Conservation (phyloP, 2,888 invertebrate genomes). For the Serrognathus titanus region DNA sequence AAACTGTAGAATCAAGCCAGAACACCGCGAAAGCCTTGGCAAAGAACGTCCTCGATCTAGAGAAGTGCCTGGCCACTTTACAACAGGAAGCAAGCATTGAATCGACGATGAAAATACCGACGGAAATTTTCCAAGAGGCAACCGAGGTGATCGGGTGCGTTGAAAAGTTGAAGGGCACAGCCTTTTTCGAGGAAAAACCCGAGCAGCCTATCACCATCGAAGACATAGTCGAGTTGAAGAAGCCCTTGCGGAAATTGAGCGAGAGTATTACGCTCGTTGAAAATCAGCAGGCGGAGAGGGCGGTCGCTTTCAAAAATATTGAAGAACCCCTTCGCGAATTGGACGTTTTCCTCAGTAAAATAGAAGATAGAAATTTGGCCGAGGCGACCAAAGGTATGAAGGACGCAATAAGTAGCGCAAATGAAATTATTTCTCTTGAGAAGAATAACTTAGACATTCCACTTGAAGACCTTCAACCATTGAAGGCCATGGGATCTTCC, state of each 20-base stretch:
- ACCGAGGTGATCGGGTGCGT: constrained; percentile 39
- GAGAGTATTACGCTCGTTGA: constrained; percentile 35
- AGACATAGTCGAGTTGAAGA: constrained; percentile 36
- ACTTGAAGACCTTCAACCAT: constrained; percentile 13
- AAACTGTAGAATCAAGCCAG: constrained; percentile 11
- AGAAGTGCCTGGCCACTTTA: constrained; percentile 36
- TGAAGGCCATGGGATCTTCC: not conserved
- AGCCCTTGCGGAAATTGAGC: constrained; percentile 37
- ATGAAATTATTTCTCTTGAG: constrained; percentile 34
- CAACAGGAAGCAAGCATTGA: constrained; percentile 35
- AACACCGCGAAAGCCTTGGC: constrained; percentile 26
- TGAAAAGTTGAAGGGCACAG: constrained; percentile 37
- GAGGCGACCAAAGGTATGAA: constrained; percentile 31
- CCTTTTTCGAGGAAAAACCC: constrained; percentile 29
- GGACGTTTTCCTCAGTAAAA: constrained; percentile 32
- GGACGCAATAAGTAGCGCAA: constrained; percentile 37
- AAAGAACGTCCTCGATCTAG: constrained; percentile 37
- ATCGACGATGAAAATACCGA: constrained; percentile 32
- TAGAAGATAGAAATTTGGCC: constrained; percentile 22
- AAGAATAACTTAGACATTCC: constrained; percentile 15
- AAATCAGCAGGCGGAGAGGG: constrained; percentile 31
- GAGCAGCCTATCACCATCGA: constrained; percentile 32
- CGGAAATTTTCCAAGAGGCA: constrained; percentile 37
- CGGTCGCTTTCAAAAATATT: constrained; percentile 28
- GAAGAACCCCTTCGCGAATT: constrained; percentile 37